Evolutionary conservation across 64 coral and sea anemone genomes (phyloP).

Genomic region (Porites australiensis): DNA sequence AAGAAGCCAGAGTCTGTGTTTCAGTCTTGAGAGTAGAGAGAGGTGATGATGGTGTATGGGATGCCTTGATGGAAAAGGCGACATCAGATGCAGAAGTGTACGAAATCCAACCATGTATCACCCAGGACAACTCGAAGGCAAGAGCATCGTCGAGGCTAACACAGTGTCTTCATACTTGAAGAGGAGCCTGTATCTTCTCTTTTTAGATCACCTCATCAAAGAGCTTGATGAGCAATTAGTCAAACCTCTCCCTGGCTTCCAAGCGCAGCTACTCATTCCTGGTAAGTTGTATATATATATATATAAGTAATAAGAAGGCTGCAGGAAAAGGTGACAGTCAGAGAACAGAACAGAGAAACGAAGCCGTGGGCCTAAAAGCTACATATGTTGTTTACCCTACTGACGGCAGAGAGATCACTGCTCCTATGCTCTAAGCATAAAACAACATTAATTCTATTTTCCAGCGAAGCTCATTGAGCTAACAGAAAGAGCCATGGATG

Average conservation of each 20-base stretch:
- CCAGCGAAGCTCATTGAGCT: constrained; percentile 37
- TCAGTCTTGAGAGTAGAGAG: constrained; percentile 10
- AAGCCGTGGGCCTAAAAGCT: no score
- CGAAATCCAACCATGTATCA: background rate
- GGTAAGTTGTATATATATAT: constrained; percentile 17
- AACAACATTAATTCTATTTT: constrained; percentile 32
- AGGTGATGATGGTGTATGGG: background rate
- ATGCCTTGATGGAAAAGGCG: background rate
- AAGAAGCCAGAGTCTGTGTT: constrained; percentile 12
- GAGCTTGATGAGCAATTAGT: constrained; percentile 1
- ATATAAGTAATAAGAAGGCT: background rate
- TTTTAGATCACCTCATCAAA: background rate
- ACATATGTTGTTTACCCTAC: no score
- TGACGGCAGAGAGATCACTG: no score
- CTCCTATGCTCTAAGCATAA: no score
- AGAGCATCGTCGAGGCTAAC: background rate
- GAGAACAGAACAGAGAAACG: no score
- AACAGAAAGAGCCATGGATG: constrained; percentile 33
- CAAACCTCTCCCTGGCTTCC: constrained; percentile 1
- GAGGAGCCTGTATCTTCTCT: background rate
- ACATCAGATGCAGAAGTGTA: background rate
- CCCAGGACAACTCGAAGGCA: background rate
- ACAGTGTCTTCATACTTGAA: background rate
- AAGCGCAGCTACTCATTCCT: constrained; percentile 5
- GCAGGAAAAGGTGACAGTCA: no score